A percentile compares a stretch with the other conserved stretches of the same genome.
Evolutionary conservation across 2,888 invertebrate species (phyloP).

Genomic region (Pimpla rufipes): DNA sequence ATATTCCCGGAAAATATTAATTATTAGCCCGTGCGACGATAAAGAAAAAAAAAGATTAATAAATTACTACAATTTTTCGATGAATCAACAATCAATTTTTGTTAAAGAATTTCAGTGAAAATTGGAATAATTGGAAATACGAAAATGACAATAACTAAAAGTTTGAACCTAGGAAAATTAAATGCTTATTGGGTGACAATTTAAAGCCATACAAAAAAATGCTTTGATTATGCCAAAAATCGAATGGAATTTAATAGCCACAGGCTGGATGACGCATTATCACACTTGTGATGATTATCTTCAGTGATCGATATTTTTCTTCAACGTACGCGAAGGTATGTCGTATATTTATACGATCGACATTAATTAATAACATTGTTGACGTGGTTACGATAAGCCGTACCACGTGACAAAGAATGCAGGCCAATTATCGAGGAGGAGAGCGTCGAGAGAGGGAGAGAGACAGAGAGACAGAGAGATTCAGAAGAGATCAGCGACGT

Average conservation of each 20-base stretch:
- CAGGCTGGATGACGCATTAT: background rate
- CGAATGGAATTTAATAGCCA: background rate
- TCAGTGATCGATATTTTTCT: background rate
- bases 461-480: background rate
- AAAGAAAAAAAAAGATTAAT: no score
- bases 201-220: background rate
- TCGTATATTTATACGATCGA: background rate
- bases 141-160: no score
- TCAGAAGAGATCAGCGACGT: conserved; percentile 26
- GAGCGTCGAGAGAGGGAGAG: background rate
- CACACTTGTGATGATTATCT: background rate
- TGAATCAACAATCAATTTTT: background rate
- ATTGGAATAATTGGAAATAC: background rate
- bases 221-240: background rate
- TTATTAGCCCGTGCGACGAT: no score
- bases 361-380: conserved; percentile 15
- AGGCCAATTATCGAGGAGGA: conserved; percentile 26
- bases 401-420: conserved; percentile 21
- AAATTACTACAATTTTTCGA: no score
- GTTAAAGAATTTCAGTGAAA: background rate
- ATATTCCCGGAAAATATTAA: no score
- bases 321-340: background rate
- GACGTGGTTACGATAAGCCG: background rate
- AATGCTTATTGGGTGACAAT: no score
- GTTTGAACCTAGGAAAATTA: no score